Evolutionary conservation across 2,113 vertebrate species (phyloP).

Genomic region (Ailurus styani): DNA sequence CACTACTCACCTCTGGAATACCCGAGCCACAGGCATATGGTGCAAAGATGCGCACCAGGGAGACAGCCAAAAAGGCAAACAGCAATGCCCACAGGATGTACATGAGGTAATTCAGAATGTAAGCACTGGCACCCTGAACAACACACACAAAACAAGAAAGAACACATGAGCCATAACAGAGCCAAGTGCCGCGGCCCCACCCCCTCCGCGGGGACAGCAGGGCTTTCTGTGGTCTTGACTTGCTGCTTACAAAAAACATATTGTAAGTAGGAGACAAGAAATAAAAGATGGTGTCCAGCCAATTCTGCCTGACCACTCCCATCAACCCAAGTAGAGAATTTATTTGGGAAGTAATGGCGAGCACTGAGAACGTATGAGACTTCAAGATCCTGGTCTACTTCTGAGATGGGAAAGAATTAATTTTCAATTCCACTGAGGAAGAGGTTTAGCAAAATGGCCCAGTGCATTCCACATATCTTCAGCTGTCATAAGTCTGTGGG

Average conservation of each 20-base stretch:
- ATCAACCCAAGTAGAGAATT: constrained; percentile 37
- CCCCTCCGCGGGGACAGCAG: neutral
- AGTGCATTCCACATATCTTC: constrained; percentile 52
- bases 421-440: constrained; percentile 61
- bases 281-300: neutral
- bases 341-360: constrained; percentile 52
- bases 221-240: neutral
- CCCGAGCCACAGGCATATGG: constrained; percentile 98
- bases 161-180: constrained; percentile 65
- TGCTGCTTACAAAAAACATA: neutral
- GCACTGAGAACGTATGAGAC: constrained; percentile 56
- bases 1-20: constrained; percentile 93
- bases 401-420: constrained; percentile 56
- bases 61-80: constrained; percentile 96
- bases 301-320: neutral
- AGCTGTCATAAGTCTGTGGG: constrained; percentile 38
- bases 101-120: constrained; percentile 96
- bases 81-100: constrained; percentile 94
- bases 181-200: neutral
- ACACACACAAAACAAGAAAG: constrained; percentile 54
- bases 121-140: constrained; percentile 91
- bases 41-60: constrained; percentile 95
- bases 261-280: constrained; percentile 34
- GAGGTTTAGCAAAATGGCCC: constrained; percentile 53
- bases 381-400: constrained; percentile 43